Evolutionary conservation across 2,888 invertebrate species (phyloP), one percentile per base, ranked within the genome.

Genomic region (Flabesymbios commensalis): DNA sequence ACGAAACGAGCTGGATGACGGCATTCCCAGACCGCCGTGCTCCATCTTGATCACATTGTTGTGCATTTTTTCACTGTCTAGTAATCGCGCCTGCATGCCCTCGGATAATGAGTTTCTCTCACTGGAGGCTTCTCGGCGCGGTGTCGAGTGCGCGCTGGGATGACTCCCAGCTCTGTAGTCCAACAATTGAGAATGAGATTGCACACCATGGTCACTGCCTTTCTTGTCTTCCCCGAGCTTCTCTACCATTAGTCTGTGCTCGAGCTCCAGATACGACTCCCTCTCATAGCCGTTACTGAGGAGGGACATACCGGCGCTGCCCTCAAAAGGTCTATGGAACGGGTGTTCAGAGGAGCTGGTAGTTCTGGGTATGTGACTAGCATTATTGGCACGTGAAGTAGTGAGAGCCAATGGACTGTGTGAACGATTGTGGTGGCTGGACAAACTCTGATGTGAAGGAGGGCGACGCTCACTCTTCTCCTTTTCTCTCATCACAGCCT

Each of bases 261-360:
- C 49, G 29, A 29, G 14, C 31, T 49, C 49, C 49, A 32, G 31
- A 32, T 49, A 49, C 10, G 5, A 31, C 7, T 49, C 49, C 49
- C 22, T 26, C 10, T 49, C 49, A 7, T 29, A 22, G 14, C 49
- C 49, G 22, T 49, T 49, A 29, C 14, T 32, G 14, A 49, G 28
- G 5, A 24, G 5, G 53, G 36, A 33, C 28, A 43, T 26, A 26
- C 53, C 36, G 14, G 19, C 32, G 24, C 39, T 45, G 10, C 31
- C 22, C 31, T 49, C 49, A 22, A 49, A 49, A 14, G 49, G 49
- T 7, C 49, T 26, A 32, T 49, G 49, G 22, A 49, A 49, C 22
- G 45, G 17, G 17, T 19, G 10, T 14, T 45, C 45, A 7, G 10
- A 24, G 22, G 45, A 10, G 10, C n/a, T 45, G 39, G 10, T n/a